Evolutionary conservation across 2,113 vertebrate species (phyloP).

Genomic region (Toxotes jaculatrix): DNA sequence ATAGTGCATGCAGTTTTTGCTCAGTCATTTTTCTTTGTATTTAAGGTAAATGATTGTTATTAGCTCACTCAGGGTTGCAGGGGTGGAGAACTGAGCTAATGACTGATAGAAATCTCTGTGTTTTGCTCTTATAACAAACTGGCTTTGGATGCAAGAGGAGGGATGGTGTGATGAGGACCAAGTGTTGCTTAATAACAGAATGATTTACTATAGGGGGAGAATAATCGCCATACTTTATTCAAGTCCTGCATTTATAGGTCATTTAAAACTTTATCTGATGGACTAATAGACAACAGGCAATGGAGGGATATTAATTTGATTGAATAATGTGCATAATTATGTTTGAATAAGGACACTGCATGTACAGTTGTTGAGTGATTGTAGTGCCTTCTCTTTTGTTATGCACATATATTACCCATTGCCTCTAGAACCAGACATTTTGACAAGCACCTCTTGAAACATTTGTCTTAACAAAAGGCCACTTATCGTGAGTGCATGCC

Average conservation of each 20-base stretch:
- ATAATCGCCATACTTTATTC: slow-evolving; percentile 56
- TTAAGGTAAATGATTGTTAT: slow-evolving; percentile 45
- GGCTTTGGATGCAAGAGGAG: slow-evolving; percentile 42
- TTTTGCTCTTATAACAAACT: slow-evolving; percentile 55
- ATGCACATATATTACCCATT: slow-evolving; percentile 62
- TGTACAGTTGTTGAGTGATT: slow-evolving; percentile 49
- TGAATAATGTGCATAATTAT: slow-evolving; percentile 72
- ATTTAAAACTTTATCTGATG: slow-evolving; percentile 71
- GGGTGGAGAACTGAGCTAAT: slow-evolving; percentile 32
- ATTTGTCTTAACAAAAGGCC: slow-evolving; percentile 66
- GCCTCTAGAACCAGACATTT: slow-evolving; percentile 55
- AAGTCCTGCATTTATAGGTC: slow-evolving; percentile 59
- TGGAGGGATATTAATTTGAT: slow-evolving; percentile 65
- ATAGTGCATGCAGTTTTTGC: slow-evolving; percentile 4
- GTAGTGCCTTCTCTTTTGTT: slow-evolving; percentile 52
- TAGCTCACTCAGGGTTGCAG: slow-evolving; percentile 20
- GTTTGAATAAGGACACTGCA: slow-evolving; percentile 58
- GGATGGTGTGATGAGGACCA: slow-evolving; percentile 29
- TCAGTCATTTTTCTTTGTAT: slow-evolving; percentile 49
- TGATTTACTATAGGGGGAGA: slow-evolving; percentile 56
- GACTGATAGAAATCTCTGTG: slow-evolving; percentile 60
- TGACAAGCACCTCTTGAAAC: slow-evolving; percentile 65
- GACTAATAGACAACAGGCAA: slow-evolving; percentile 67
- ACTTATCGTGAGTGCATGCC: slow-evolving; percentile 58
- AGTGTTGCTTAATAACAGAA: slow-evolving; percentile 55